Conservation (phyloP, 1,140 invertebrate species). For the Dendroctonus ponderosae region DNA sequence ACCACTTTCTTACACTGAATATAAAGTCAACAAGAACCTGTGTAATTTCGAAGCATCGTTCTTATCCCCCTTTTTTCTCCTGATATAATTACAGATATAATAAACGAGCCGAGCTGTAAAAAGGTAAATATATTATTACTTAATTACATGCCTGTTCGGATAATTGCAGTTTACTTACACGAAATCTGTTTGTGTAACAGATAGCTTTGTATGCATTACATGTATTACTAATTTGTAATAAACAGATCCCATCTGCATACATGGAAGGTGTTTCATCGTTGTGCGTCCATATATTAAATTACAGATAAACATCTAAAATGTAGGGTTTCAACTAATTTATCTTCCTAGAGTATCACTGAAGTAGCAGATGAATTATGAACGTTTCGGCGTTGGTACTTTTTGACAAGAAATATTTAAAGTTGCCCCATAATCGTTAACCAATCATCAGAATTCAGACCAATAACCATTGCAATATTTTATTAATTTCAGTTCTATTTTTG, state of each 20-base stretch:
- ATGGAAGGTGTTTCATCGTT: conserved; percentile 4
- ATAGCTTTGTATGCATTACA: conserved; percentile 1
- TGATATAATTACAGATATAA: conserved; percentile 10
- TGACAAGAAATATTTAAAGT: too few species aligned
- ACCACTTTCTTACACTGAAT: too few species aligned
- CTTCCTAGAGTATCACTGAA: too few species aligned
- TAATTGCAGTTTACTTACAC: conserved; percentile 17
- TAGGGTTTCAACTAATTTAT: too few species aligned
- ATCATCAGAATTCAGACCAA: too few species aligned
- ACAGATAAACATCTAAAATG: too few species aligned
- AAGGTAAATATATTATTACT: conserved; percentile 13
- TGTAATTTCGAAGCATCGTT: background rate
- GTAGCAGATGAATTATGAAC: too few species aligned
- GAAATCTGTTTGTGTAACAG: conserved; percentile 9
- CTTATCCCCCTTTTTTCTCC: background rate
- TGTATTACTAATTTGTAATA: background rate
- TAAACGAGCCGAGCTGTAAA: background rate
- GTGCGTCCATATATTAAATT: too few species aligned
- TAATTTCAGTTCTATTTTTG: too few species aligned
- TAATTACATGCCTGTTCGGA: conserved; percentile 8
- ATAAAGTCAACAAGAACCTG: background rate
- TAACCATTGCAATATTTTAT: too few species aligned
- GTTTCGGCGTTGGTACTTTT: too few species aligned
- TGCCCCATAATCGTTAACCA: too few species aligned
- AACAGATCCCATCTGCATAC: conserved; percentile 4